A percentile compares a stretch with the other conserved stretches of the same genome.
Evolutionary conservation across 2,113 vertebrate genomes (phyloP).

Genomic region (Sebastes fasciatus): DNA sequence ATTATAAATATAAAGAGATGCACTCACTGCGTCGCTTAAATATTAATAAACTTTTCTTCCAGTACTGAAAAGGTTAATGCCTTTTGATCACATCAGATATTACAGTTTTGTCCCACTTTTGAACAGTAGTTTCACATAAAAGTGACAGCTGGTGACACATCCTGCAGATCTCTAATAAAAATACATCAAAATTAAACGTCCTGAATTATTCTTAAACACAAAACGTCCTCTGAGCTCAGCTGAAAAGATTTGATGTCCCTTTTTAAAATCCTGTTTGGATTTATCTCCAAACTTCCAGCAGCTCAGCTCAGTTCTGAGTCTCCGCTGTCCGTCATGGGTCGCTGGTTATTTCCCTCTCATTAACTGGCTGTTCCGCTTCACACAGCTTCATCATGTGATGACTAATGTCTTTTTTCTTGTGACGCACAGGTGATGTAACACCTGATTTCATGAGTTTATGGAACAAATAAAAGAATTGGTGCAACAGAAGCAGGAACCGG

Average conservation of each 20-base stretch:
- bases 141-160: no score
- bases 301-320: background rate
- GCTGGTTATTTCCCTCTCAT: background rate
- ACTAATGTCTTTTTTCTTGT: background rate
- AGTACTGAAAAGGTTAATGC: no score
- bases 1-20: no score
- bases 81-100: no score
- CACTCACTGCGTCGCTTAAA: no score
- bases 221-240: no score
- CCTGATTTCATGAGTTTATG: background rate
- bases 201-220: no score
- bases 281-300: background rate
- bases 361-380: slow-evolving; percentile 10
- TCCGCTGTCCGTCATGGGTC: background rate
- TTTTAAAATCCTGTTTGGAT: background rate
- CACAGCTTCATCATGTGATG: slow-evolving; percentile 1
- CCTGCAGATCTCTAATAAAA: no score
- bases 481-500: background rate
- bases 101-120: no score
- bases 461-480: background rate
- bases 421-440: background rate
- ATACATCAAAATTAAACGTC: no score
- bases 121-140: no score
- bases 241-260: background rate
- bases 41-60: no score